Base-by-base conservation (phyloP, 2,113 vertebrate species). In the Gopherus evgoodei region DNA sequence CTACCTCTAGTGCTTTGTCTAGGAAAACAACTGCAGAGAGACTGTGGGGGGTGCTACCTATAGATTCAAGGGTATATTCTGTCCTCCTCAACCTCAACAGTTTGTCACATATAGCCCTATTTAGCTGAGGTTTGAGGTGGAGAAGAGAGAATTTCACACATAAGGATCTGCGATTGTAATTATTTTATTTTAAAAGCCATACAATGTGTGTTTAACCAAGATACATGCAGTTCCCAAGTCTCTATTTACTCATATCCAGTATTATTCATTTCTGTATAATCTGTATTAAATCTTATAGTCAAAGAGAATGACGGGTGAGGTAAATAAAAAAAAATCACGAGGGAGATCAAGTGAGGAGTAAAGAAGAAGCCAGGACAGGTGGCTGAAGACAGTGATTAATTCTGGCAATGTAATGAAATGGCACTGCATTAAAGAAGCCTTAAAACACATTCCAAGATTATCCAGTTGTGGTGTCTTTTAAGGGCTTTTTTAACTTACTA, bases 341-440 rank as follows among this genome's bases (percentile, higher is more conserved):
- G 94, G 72, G 35, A 95, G 87, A 87, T 94, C 92, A 96, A 90
- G 65, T 84, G 84, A 87, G 57, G 78, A 95, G 90, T 94, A 95
- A 97, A 97, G 95, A 95, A 96, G 78, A 94, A 91, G 12, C 56
- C 87, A 94, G 84, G 95, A 93, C 72, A 85, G 57, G 81, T 69
- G 92, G 44, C 50, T 91, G 94, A 96, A 95, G 94, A 92, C 89
- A 87, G 93, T 93, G 94, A 95, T 95, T 96, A 94, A 95, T 94
- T 96, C 88, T 90, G 79, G 53, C 83, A 91, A 57, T 38, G 54
- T 81, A 95, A 92, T 94, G 85, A 95, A 95, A 96, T 91, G 79
- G 4, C 75, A 59, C 56, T 85, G 53, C 91, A 85, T 91, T 93
- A 95, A 97, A 93, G 75, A 47, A 91, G 38, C 38, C 81, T 91